Evolutionary conservation across 2,888 invertebrate species (phyloP), one percentile per base, ranked within the genome.

Genomic region (Polylopha cassiicola): DNA sequence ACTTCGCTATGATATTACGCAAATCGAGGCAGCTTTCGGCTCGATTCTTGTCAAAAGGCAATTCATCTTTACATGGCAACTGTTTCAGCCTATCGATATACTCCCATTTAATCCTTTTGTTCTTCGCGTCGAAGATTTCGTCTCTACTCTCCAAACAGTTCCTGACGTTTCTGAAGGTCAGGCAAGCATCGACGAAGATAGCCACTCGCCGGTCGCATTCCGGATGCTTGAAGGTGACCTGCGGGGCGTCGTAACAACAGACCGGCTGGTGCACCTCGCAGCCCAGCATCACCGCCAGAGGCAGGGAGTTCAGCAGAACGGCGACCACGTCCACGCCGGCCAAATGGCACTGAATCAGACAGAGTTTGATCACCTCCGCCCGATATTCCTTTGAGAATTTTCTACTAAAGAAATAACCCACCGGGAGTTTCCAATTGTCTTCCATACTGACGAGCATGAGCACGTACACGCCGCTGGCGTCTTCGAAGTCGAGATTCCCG

Each of bases 341-440:
- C 2, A 26, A 31, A 37, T 44, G 18, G 20, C 32, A 22, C 8
- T 18, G 31, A 10, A 15, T 8, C n/a, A 44, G 24, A 10, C 41
- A 23, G 30, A 38, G 30, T n/a, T 8, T 30, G 8, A 38, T 38
- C 8, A 26, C 18, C 14, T 38, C 23, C 3, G 37, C 24, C 13
- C 24, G 7, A 1, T 13, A 24, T n/a, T 31, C 14, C 14, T 24
- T 31, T 3, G 17, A 20, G n/a, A n/a, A n/a, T n/a, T n/a, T n/a
- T n/a, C n/a, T n/a, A n/a, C n/a, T n/a, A n/a, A n/a, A 36, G 6
- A 44, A 31, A 9, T 41, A 42, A 7, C 37, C 37, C 5, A 44
- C 18, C 5, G 44, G 41, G 5, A 44, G 24, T 16, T 44, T 39
- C 44, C 37, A 42, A 15, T 37, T 37, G 10, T 41, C 41, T 15